These are phyloP conservation scores for Xenus cinereus DNA, from an alignment of 2,113 vertebrate genomes.

Conservation along the genomic window DNA sequence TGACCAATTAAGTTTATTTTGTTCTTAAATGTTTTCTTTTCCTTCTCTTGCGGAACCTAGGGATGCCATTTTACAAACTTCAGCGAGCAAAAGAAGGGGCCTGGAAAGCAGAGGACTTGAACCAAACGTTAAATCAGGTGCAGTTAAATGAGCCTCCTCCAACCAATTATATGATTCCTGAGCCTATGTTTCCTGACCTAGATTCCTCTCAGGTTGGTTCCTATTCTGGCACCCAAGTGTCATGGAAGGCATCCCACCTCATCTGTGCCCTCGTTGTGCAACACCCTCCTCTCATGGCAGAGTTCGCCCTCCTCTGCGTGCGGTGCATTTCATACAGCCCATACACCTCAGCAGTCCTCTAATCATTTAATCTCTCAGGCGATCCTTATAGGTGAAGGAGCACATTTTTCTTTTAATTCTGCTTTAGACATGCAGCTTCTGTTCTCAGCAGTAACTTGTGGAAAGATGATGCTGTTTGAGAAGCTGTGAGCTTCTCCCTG, in stretches of 20 bases:
- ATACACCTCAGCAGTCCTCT: neutral
- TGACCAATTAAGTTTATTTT: neutral
- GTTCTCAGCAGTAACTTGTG: neutral
- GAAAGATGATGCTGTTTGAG: neutral
- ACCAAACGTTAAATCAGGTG: constrained; percentile 73
- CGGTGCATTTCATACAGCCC: constrained; percentile 34
- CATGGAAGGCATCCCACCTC: constrained; percentile 57
- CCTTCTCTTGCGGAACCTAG: constrained; percentile 67
- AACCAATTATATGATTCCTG: constrained; percentile 68
- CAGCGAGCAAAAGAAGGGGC: constrained; percentile 82
- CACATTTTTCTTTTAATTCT: neutral
- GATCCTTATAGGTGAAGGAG: neutral
- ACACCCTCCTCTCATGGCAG: constrained; percentile 15
- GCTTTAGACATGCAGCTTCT: neutral
- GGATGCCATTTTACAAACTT: constrained; percentile 78
- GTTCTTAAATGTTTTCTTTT: neutral
- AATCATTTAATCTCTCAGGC: neutral
- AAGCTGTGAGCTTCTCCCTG: neutral
- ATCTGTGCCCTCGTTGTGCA: constrained; percentile 38
- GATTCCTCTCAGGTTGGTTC: constrained; percentile 77
- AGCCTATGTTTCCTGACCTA: constrained; percentile 68
- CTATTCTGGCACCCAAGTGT: neutral
- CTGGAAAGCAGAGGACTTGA: constrained; percentile 75
- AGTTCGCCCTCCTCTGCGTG: neutral
- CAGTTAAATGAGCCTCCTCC: constrained; percentile 56